Evolutionary conservation across 1,140 invertebrate genomes (phyloP).

Genomic region (Eupeodes corollae): DNA sequence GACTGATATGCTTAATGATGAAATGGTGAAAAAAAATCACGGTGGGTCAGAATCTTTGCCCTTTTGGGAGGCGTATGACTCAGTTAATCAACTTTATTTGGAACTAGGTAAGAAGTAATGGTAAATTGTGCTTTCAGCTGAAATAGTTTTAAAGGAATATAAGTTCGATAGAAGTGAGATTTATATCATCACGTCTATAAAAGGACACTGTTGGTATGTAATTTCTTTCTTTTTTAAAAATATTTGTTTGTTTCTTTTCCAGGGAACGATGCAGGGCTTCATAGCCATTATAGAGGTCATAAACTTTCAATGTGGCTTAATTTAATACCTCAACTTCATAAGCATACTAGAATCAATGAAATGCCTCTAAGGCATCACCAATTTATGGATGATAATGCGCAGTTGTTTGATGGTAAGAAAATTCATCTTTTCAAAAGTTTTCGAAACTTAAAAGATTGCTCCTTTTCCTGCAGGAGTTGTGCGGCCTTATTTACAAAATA

Average conservation of each 20-base stretch:
- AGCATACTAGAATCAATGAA: slow-evolving; percentile 57
- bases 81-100: slow-evolving; percentile 78
- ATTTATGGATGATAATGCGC: slow-evolving; percentile 55
- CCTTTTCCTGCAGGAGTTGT: slow-evolving; percentile 42
- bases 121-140: too few relatives aligned
- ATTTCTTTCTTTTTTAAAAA: not conserved
- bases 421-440: not conserved
- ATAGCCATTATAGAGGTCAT: slow-evolving; percentile 77
- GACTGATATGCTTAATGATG: too few relatives aligned
- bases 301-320: slow-evolving; percentile 89
- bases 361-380: slow-evolving; percentile 69
- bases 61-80: slow-evolving; percentile 82
- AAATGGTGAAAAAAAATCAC: too few relatives aligned
- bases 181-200: too few relatives aligned
- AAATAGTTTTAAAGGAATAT: not conserved
- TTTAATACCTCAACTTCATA: slow-evolving; percentile 75
- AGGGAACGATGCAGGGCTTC: slow-evolving; percentile 56
- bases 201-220: too few relatives aligned
- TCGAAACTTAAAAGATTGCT: not conserved
- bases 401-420: slow-evolving; percentile 52
- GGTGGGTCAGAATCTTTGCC: slow-evolving; percentile 40
- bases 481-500: slow-evolving; percentile 28
- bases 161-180: too few relatives aligned
- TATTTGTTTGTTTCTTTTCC: slow-evolving; percentile 8
- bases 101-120: slow-evolving; percentile 55